Percentiles rank a stretch among this genome's conserved stretches.
These are phyloP conservation scores for Apostichopus japonicus DNA, from an alignment of 35 echinoderm and acorn worm genomes.

Conservation along the genomic window DNA sequence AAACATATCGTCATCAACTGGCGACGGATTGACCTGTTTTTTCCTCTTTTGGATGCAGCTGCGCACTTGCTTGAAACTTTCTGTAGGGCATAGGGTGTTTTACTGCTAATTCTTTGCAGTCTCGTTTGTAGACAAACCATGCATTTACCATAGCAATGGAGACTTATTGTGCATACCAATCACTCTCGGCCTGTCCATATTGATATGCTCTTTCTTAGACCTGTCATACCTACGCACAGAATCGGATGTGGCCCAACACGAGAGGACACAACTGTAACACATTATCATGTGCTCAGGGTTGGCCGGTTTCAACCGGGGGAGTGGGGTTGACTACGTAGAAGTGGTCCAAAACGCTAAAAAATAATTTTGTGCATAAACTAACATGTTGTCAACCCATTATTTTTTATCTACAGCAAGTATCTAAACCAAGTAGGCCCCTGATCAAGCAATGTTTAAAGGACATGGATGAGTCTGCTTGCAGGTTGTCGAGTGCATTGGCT, in stretches of 20 bases:
- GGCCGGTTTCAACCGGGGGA: too few species aligned
- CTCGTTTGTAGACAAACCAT: conserved; percentile 46
- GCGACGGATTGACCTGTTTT: not conserved
- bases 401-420: too few species aligned
- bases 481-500: conserved; percentile 21
- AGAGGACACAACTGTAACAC: too few species aligned
- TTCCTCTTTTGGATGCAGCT: not conserved
- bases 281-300: too few species aligned
- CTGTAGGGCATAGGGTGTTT: not conserved
- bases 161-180: too few species aligned
- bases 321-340: too few species aligned
- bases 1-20: conserved; percentile 15
- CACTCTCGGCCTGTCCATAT: not conserved
- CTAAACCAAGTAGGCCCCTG: too few species aligned
- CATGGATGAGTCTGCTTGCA: conserved; percentile 36
- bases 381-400: too few species aligned
- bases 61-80: conserved; percentile 28
- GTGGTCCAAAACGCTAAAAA: too few species aligned
- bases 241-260: too few species aligned
- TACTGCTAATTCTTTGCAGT: conserved; percentile 8
- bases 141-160: conserved; percentile 60
- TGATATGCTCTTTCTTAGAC: not conserved
- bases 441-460: too few species aligned
- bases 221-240: conserved; percentile 32
- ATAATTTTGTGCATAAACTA: too few species aligned